These are phyloP conservation scores for Drosophila bipectinata DNA, from an alignment of 1,140 invertebrate species.

Conservation along the genomic window DNA sequence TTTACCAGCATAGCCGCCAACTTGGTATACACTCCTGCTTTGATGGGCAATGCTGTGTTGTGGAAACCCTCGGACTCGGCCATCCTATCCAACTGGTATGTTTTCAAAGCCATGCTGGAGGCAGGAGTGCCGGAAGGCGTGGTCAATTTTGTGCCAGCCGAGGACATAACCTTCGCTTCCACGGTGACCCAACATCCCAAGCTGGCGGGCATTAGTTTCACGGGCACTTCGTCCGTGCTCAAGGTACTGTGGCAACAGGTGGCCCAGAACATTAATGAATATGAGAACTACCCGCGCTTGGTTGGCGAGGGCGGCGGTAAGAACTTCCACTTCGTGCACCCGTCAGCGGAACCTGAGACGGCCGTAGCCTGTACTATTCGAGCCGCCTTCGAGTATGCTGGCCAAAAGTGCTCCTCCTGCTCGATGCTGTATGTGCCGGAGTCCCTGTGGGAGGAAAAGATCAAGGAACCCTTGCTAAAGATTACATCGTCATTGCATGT, in stretches of 20 bases:
- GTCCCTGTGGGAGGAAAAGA: conserved; percentile 90
- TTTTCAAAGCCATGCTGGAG: conserved; percentile 96
- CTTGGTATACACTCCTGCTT: conserved; percentile 95
- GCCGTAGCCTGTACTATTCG: conserved; percentile 92
- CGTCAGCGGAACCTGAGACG: conserved; percentile 92
- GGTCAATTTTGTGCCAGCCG: conserved; percentile 97
- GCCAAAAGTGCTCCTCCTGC: conserved; percentile 99
- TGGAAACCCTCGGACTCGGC: conserved; percentile 99
- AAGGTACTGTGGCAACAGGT: conserved; percentile 96
- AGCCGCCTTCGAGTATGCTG: conserved; percentile 97
- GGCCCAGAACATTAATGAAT: conserved; percentile 92
- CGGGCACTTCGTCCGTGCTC: conserved; percentile 90
- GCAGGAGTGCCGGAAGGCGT: conserved; percentile 97
- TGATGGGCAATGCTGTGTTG: conserved; percentile 98
- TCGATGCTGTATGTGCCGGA: conserved; percentile 97
- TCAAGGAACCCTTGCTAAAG: conserved; percentile 77
- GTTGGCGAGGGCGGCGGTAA: conserved; percentile 99
- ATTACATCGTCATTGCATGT: conserved; percentile 87
- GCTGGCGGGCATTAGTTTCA: conserved; percentile 98
- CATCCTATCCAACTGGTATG: conserved; percentile 96
- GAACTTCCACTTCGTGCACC: conserved; percentile 98
- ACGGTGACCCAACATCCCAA: conserved; percentile 92
- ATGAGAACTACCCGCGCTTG: conserved; percentile 95
- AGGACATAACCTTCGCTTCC: conserved; percentile 96
- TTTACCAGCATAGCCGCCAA: conserved; percentile 99